Conservation (phyloP, 2,888 invertebrate genomes). For the Lithophane leautieri region DNA sequence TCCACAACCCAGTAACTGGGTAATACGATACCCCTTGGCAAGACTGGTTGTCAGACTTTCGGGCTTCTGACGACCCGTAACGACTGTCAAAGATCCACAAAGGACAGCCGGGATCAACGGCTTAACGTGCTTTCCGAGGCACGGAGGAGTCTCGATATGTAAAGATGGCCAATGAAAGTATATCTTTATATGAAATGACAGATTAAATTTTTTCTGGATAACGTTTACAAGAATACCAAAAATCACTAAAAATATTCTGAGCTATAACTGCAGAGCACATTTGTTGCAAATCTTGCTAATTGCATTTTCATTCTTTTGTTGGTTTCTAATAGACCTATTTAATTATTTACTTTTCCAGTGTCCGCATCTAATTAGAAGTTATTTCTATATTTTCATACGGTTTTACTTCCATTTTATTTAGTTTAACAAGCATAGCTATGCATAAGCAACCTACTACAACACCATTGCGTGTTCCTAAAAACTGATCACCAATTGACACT, state of each 20-base stretch:
- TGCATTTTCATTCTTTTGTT: neutral
- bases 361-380: neutral
- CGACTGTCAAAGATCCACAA: too few species aligned
- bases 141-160: too few species aligned
- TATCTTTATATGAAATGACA: neutral
- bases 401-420: neutral
- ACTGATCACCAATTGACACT: slow-evolving; percentile 51
- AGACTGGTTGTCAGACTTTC: too few species aligned
- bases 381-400: neutral
- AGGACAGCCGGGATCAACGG: too few species aligned
- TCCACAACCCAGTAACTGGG: too few species aligned
- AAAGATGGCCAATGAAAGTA: too few species aligned
- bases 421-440: slow-evolving; percentile 14
- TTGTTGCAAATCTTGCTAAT: slow-evolving; percentile 13
- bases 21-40: too few species aligned
- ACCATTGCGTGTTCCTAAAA: slow-evolving; percentile 31
- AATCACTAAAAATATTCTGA: neutral
- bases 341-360: neutral
- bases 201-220: neutral
- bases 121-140: too few species aligned
- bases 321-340: slow-evolving; percentile 18
- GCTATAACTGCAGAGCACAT: neutral
- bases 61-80: too few species aligned
- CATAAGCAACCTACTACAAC: slow-evolving; percentile 16
- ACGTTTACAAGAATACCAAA: neutral